A percentile compares a stretch with the other conserved stretches of the same genome.
These are phyloP conservation scores for Chlorocebus sabaeus DNA, from an alignment of 2,113 vertebrate species.

Conservation along the genomic window DNA sequence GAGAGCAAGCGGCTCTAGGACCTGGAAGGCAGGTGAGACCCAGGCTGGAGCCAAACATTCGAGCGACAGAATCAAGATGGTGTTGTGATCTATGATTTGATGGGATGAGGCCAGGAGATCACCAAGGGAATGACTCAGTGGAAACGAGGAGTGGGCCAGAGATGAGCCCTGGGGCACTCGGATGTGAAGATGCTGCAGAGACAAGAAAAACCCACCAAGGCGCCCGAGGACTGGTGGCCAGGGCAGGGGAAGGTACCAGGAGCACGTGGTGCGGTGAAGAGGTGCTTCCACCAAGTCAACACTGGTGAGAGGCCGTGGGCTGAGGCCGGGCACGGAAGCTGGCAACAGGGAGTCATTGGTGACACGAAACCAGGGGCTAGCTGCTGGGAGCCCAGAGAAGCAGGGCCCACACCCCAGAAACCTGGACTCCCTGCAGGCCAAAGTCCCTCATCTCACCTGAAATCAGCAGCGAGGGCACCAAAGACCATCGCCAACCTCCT, in stretches of 20 bases:
- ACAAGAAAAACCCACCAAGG: not conserved
- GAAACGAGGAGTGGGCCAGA: not conserved
- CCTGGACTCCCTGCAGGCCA: not conserved
- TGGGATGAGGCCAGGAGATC: not conserved
- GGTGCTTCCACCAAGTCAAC: not conserved
- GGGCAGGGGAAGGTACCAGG: not conserved
- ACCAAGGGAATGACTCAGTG: no score
- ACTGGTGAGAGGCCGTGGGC: not conserved
- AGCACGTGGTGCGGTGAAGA: no score
- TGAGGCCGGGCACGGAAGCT: accelerated
- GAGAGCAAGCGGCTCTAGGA: not conserved
- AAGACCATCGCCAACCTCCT: accelerated
- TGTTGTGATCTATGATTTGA: accelerated
- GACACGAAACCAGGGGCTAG: accelerated
- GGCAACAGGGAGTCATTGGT: no score
- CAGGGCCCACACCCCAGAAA: not conserved
- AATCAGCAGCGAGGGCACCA: no score
- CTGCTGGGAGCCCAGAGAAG: no score
- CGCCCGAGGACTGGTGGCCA: not conserved
- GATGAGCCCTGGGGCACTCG: not conserved
- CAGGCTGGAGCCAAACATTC: not conserved
- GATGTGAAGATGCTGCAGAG: accelerated
- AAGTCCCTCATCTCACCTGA: not conserved
- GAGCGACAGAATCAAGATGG: accelerated
- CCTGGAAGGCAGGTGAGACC: no score